Conservation (phyloP, 2,888 invertebrate species). For the Beris chalybata region DNA sequence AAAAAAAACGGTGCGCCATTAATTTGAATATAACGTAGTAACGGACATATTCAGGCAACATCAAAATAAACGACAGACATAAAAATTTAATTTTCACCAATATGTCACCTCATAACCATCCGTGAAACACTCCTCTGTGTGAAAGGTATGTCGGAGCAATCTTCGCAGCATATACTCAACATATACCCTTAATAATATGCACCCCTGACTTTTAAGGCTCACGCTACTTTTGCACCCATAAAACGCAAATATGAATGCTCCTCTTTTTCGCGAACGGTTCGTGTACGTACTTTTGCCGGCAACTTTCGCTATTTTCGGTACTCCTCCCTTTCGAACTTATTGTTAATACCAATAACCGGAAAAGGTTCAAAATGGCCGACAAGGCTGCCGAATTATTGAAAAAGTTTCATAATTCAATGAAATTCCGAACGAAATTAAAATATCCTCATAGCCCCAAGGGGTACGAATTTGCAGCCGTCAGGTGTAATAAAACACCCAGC, state of each 20-base stretch:
- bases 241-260: too few species aligned
- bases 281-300: not conserved
- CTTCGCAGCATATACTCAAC: conserved; percentile 14
- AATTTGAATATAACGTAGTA: conserved; percentile 16
- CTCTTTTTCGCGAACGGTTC: too few species aligned
- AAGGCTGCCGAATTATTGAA: conserved; percentile 23
- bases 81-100: conserved; percentile 39
- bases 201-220: conserved; percentile 20
- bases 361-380: too few species aligned
- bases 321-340: not conserved
- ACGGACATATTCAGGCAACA: conserved; percentile 8
- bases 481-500: conserved; percentile 25
- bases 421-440: conserved; percentile 15
- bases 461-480: conserved; percentile 23
- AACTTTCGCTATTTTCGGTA: not conserved
- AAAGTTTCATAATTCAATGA: conserved; percentile 12
- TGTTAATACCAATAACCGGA: too few species aligned
- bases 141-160: conserved; percentile 5
- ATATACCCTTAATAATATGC: conserved; percentile 33
- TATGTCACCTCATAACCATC: conserved; percentile 37
- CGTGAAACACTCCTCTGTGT: not conserved
- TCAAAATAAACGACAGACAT: conserved; percentile 33
- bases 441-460: not conserved
- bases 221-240: too few species aligned
- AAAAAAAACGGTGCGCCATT: conserved; percentile 8